Conservation (phyloP, 2,888 invertebrate genomes). For the Meganola albula region DNA sequence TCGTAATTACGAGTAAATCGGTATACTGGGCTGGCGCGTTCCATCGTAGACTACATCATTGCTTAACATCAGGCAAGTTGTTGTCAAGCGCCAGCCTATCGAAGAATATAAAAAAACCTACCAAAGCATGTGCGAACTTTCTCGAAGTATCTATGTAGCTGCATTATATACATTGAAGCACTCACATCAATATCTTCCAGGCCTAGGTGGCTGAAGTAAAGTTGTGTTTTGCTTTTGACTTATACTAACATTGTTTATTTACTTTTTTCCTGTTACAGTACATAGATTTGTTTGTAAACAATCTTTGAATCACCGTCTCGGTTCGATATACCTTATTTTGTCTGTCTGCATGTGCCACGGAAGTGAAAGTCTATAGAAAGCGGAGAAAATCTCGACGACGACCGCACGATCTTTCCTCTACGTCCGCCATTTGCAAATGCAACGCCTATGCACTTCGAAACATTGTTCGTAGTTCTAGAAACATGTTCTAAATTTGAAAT, state of each 20-base stretch:
- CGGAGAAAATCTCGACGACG: slow-evolving; percentile 42
- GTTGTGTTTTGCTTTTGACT: no score
- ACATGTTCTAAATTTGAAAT: slow-evolving; percentile 20
- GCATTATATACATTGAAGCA: no score
- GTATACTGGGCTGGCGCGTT: no score
- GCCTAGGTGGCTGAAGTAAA: no score
- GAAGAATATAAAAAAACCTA: no score
- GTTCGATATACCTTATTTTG: slow-evolving; percentile 48
- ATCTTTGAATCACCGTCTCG: slow-evolving; percentile 38
- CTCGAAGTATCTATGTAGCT: no score
- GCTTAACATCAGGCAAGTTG: no score
- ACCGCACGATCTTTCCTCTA: slow-evolving; percentile 35
- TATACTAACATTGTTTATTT: slow-evolving; percentile 13
- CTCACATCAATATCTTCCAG: no score
- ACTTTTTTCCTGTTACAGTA: slow-evolving; percentile 28
- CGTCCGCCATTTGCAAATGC: slow-evolving; percentile 36
- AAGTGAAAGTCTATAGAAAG: slow-evolving; percentile 63
- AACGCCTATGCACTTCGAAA: slow-evolving; percentile 37
- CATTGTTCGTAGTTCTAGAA: slow-evolving; percentile 23
- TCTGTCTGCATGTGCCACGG: slow-evolving; percentile 41
- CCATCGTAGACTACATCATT: no score
- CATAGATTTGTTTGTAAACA: slow-evolving; percentile 32
- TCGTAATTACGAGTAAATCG: no score
- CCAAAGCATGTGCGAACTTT: neutral
- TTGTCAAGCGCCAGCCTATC: no score